A percentile compares a stretch with the other conserved stretches of the same genome.
These are phyloP conservation scores for Oncorhynchus tshawytscha DNA, from an alignment of 2,113 vertebrate genomes.

Conservation along the genomic window DNA sequence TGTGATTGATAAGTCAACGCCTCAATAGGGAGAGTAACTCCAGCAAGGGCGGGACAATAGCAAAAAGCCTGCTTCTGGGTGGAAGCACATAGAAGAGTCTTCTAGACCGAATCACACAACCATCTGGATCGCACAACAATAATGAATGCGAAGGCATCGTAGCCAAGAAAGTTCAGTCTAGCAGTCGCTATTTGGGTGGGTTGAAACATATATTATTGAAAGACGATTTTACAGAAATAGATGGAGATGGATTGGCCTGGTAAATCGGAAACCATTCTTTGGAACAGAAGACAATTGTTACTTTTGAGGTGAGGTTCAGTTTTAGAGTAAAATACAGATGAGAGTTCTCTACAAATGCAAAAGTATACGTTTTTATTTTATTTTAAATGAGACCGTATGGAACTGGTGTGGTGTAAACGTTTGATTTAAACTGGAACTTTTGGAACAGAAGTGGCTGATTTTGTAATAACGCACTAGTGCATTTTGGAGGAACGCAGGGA, in stretches of 20 bases:
- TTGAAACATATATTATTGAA: conserved; percentile 34
- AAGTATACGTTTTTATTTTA: conserved; percentile 45
- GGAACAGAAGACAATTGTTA: conserved; percentile 48
- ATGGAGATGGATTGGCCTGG: conserved; percentile 73
- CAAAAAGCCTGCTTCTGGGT: conserved; percentile 50
- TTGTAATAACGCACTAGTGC: conserved; percentile 38
- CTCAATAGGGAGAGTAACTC: conserved; percentile 25
- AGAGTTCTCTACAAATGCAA: conserved; percentile 33
- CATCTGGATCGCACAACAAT: conserved; percentile 64
- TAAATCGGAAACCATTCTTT: conserved; percentile 34
- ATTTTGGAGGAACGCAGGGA: conserved; percentile 21
- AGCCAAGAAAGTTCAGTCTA: conserved; percentile 64
- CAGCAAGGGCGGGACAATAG: conserved; percentile 43
- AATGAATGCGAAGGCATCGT: conserved; percentile 74
- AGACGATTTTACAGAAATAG: conserved; percentile 32
- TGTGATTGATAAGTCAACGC: conserved; percentile 34
- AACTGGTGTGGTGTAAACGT: conserved; percentile 38
- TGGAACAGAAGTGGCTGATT: conserved; percentile 33
- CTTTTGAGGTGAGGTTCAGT: conserved; percentile 48
- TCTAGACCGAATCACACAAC: conserved; percentile 64
- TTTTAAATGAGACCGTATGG: conserved; percentile 25
- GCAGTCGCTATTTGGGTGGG: conserved; percentile 34
- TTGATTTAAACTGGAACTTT: conserved; percentile 4
- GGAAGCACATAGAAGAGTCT: conserved; percentile 48
- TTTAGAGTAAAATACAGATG: conserved; percentile 38